Evolutionary conservation across 2,797 vertebrate species (phyloP).

Genomic region (Coilia nasus): DNA sequence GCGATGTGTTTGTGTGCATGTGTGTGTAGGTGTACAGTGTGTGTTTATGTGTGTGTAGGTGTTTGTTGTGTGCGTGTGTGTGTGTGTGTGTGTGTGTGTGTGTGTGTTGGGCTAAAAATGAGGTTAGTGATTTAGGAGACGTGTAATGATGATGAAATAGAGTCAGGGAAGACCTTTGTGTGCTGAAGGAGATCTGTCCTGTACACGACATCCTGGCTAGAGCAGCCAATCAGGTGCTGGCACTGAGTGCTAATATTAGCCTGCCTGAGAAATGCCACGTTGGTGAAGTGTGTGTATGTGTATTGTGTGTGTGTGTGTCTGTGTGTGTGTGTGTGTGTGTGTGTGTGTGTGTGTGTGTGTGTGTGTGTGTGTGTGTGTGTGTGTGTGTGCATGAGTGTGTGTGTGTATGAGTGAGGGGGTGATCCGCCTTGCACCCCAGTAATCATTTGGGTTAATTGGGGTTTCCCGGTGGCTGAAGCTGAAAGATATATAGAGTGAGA

Average conservation of each 20-base stretch:
- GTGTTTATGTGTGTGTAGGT: background rate
- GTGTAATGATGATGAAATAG: slow-evolving; percentile 13
- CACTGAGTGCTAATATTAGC: slow-evolving; percentile 68
- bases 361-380: no score
- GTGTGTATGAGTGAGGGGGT: background rate
- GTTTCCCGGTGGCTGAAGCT: slow-evolving; percentile 63
- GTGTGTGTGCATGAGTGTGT: no score
- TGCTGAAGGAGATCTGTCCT: no score
- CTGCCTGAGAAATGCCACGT: slow-evolving; percentile 68
- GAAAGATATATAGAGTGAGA: slow-evolving; percentile 55
- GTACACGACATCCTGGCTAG: background rate
- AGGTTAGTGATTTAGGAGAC: background rate
- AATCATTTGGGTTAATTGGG: slow-evolving; percentile 79
- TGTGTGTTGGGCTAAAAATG: background rate
- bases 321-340: background rate
- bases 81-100: background rate
- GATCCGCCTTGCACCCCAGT: slow-evolving; percentile 52
- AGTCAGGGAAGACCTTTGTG: background rate
- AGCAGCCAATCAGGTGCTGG: background rate
- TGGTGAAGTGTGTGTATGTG: slow-evolving; percentile 42
- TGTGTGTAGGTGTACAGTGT: background rate
- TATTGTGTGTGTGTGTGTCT: background rate
- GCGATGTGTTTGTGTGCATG: background rate
- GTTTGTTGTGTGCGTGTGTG: background rate
- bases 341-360: no score